phyloP scores from a whole-genome alignment of 2,888 invertebrate species.

The Conchocele bisecta region DNA sequence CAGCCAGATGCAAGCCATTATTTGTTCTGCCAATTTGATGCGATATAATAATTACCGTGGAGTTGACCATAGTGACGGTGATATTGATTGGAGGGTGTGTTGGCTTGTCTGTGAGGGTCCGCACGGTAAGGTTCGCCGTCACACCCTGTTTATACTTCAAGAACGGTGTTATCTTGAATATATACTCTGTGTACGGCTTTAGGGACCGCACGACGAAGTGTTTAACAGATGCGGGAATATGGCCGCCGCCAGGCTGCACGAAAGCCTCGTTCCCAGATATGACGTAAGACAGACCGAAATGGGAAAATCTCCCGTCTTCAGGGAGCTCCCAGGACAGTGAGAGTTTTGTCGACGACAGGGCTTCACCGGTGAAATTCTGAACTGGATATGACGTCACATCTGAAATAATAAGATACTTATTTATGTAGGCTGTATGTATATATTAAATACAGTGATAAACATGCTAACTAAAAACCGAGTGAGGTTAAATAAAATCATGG shows the following conservation, averaged over 20 bases:
- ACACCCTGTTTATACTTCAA: slow-evolving; percentile 62
- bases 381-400: slow-evolving; percentile 43
- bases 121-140: slow-evolving; percentile 59
- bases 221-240: background rate
- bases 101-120: slow-evolving; percentile 66
- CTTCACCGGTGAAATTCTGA: slow-evolving; percentile 35
- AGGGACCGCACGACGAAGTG: slow-evolving; percentile 42
- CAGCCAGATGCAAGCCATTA: too few relatives aligned
- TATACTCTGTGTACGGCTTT: slow-evolving; percentile 59
- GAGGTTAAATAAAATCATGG: too few relatives aligned
- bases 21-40: too few relatives aligned
- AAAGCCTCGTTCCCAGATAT: slow-evolving; percentile 34
- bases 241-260: slow-evolving; percentile 40
- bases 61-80: slow-evolving; percentile 49
- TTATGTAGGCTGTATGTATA: too few relatives aligned
- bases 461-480: too few relatives aligned
- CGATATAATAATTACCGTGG: slow-evolving; percentile 63
- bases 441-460: too few relatives aligned
- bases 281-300: slow-evolving; percentile 45
- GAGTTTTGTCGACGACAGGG: slow-evolving; percentile 37
- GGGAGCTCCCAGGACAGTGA: slow-evolving; percentile 45
- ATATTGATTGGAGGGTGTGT: slow-evolving; percentile 62
- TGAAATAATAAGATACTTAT: too few relatives aligned
- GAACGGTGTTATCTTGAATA: slow-evolving; percentile 68
- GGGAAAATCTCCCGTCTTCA: slow-evolving; percentile 18